A percentile compares a stretch with the other conserved stretches of the same genome.
Evolutionary conservation across 1,140 invertebrate genomes (phyloP).

Genomic region (Campodea augens): DNA sequence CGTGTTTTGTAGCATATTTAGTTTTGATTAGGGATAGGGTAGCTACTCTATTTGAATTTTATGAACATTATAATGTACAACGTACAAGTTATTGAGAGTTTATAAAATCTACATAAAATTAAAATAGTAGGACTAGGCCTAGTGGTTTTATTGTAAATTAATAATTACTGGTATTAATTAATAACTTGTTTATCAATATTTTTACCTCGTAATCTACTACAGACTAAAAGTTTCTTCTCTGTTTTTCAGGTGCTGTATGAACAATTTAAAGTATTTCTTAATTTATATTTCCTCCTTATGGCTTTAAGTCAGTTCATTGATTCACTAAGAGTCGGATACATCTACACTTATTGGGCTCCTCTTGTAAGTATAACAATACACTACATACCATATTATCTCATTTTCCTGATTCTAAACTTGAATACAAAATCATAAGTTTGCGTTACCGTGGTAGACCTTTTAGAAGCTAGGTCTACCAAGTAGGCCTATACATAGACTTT

Average conservation of each 20-base stretch:
- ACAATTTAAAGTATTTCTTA: constrained; percentile 98
- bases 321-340: constrained; percentile 85
- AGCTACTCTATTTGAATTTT: background rate
- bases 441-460: no score
- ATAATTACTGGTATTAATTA: constrained; percentile 1
- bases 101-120: background rate
- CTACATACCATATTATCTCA: no score
- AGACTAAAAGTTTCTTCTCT: constrained; percentile 13
- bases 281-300: constrained; percentile 97
- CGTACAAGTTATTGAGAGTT: background rate
- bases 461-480: no score
- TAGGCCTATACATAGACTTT: no score
- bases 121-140: no score
- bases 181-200: constrained; percentile 1
- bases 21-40: background rate
- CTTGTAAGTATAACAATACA: constrained; percentile 38
- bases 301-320: constrained; percentile 94
- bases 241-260: constrained; percentile 68
- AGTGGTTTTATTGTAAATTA: background rate
- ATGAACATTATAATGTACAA: background rate
- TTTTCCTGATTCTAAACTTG: no score
- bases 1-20: no score
- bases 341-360: constrained; percentile 98
- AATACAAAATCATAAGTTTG: no score
- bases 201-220: background rate